Evolutionary conservation across 2,888 invertebrate genomes (phyloP), one percentile per base, ranked within the genome.

Genomic region (Mamestra brassicae): DNA sequence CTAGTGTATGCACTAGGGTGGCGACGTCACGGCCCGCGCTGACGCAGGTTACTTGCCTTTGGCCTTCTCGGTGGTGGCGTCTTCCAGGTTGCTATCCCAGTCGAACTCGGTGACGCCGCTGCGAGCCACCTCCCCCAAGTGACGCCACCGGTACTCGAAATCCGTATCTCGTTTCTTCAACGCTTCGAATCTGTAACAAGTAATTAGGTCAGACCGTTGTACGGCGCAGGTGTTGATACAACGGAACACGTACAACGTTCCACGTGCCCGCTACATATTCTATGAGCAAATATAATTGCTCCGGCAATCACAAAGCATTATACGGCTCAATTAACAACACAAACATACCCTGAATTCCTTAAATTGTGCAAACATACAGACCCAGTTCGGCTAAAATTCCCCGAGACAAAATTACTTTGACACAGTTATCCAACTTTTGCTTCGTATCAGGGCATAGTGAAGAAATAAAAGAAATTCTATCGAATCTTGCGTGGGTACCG

Each of bases 61-160:
- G 79, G 94, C 91, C 87, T 94, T 95, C 84, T 96, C 96, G 54
- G 96, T 96, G 84, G 97, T 96, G 71, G 97, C 97, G 90, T 98
- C 98, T 89, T 98, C 98, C 78, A 98, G 97, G 89, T 98, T 97
- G 94, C 98, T 98, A 93, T 98, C 98, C 99, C 98, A 98, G 94
- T 98, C 98, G 94, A 98, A 99, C 92, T 98, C 98, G 72, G 98
- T 98, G 86, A 97, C 98, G 81, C 98, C 98, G 89, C 97, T 97
- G 87, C 97, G 97, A 68, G 98, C 97, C 87, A 98, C 97, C 91
- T 98, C 98, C 71, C 99, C 98, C 83, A 98, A 97, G 94, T 98
- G 98, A 87, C 98, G 97, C 96, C 98, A 99, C 87, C 98, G 97
- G 92, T 97, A 97, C 84, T 97, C 97, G 92, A 99, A 99, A 94